These are phyloP conservation scores for Ciconia maguari DNA, from an alignment of 2,113 vertebrate genomes.

Conservation along the genomic window DNA sequence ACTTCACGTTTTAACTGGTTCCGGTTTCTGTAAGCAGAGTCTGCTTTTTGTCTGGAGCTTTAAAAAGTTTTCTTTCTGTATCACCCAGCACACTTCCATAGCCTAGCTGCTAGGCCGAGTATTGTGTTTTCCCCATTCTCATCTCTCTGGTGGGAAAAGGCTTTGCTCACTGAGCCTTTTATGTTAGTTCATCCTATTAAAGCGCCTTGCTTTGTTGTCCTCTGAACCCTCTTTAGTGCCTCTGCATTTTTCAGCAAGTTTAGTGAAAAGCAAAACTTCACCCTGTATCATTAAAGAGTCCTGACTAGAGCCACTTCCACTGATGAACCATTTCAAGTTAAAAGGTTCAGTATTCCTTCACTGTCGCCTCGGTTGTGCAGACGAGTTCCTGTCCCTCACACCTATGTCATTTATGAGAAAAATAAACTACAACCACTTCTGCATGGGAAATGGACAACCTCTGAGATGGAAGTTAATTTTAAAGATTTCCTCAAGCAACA, in stretches of 20 bases:
- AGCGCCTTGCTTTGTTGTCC: constrained; percentile 57
- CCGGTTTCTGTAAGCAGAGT: background rate
- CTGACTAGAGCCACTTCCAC: background rate
- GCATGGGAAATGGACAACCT: background rate
- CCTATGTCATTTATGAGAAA: background rate
- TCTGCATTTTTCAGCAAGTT: constrained; percentile 45
- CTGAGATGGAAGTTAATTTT: background rate
- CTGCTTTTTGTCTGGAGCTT: background rate
- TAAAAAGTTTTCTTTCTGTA: background rate
- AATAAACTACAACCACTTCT: background rate
- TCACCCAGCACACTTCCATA: background rate
- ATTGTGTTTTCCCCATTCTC: background rate
- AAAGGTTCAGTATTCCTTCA: background rate
- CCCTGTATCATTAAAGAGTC: background rate
- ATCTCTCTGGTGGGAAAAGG: constrained; percentile 47
- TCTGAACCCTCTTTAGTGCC: constrained; percentile 46
- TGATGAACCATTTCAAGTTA: background rate
- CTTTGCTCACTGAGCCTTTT: constrained; percentile 33
- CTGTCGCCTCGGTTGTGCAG: background rate
- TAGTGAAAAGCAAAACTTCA: constrained; percentile 49
- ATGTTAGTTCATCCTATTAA: constrained; percentile 51
- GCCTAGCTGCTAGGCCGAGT: background rate
- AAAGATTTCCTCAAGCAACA: background rate
- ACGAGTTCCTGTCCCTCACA: background rate
- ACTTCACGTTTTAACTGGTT: background rate